phyloP scores from a whole-genome alignment of 1,140 invertebrate genomes.

The Hirudo medicinalis region DNA sequence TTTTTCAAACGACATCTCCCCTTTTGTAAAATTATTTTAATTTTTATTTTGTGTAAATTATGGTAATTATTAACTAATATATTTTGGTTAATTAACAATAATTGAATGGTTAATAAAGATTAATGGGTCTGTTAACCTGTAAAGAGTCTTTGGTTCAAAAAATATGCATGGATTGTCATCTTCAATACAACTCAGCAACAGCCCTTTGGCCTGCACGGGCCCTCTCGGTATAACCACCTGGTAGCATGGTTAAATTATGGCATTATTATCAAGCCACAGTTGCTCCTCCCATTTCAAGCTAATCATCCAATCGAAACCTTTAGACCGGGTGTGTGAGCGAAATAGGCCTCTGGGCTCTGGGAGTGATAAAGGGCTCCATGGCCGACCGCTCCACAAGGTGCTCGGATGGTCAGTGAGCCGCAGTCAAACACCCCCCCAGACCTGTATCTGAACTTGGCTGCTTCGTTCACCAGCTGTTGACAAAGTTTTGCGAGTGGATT shows the following conservation, averaged over 20 bases:
- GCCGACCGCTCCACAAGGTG: conserved; percentile 63
- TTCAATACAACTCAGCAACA: conserved; percentile 76
- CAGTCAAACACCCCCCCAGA: conserved; percentile 79
- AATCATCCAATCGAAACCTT: conserved; percentile 50
- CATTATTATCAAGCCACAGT: no score
- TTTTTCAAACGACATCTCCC: no score
- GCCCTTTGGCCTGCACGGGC: conserved; percentile 85
- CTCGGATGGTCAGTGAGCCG: conserved; percentile 75
- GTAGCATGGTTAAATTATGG: background rate
- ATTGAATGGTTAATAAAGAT: no score
- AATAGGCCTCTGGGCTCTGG: conserved; percentile 92
- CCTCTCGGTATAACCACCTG: conserved; percentile 87
- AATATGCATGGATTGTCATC: conserved; percentile 89
- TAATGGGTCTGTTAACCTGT: conserved; percentile 45
- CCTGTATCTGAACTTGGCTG: conserved; percentile 84
- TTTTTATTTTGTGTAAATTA: no score
- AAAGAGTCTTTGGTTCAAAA: conserved; percentile 95
- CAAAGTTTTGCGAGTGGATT: background rate
- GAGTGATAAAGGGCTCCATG: conserved; percentile 96
- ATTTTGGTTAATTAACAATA: no score
- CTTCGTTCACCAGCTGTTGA: conserved; percentile 54
- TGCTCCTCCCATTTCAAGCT: background rate
- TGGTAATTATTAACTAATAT: no score
- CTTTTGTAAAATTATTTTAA: no score
- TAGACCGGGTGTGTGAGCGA: conserved; percentile 87